These are phyloP conservation scores for Ecliptopera silaceata DNA, from an alignment of 2,888 invertebrate species.

Conservation along the genomic window DNA sequence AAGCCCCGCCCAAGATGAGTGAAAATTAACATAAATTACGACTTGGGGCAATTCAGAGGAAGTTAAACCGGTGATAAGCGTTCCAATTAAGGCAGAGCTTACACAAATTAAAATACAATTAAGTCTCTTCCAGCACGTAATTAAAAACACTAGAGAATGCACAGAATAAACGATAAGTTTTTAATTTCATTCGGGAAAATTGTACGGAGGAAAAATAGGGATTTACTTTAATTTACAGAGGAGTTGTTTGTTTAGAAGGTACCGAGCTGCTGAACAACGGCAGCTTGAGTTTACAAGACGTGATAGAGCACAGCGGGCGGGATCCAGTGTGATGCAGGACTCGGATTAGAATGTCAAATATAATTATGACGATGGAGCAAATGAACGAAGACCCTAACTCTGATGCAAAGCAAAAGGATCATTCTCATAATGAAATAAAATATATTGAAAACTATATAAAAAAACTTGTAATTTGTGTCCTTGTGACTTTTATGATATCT, in stretches of 20 bases:
- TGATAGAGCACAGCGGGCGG: not conserved
- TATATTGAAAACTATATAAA: too few relatives aligned
- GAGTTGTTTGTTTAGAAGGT: not conserved
- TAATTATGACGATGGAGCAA: too few relatives aligned
- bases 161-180: conserved; percentile 23
- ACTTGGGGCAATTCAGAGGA: conserved; percentile 36
- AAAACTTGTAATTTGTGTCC: too few relatives aligned
- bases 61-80: conserved; percentile 41
- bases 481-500: too few relatives aligned
- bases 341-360: too few relatives aligned
- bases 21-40: conserved; percentile 41
- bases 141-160: conserved; percentile 43
- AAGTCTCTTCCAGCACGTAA: conserved; percentile 41
- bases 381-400: too few relatives aligned
- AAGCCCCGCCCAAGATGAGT: conserved; percentile 33
- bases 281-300: not conserved
- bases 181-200: conserved; percentile 18
- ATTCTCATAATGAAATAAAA: too few relatives aligned
- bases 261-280: not conserved
- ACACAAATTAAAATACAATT: conserved; percentile 47
- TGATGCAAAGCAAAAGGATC: too few relatives aligned
- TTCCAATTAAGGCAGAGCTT: conserved; percentile 44
- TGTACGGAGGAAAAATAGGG: conserved; percentile 5
- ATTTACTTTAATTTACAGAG: conserved; percentile 9
- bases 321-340: too few relatives aligned